Conservation (phyloP, 2,113 vertebrate species). For the Lophura nycthemera region DNA sequence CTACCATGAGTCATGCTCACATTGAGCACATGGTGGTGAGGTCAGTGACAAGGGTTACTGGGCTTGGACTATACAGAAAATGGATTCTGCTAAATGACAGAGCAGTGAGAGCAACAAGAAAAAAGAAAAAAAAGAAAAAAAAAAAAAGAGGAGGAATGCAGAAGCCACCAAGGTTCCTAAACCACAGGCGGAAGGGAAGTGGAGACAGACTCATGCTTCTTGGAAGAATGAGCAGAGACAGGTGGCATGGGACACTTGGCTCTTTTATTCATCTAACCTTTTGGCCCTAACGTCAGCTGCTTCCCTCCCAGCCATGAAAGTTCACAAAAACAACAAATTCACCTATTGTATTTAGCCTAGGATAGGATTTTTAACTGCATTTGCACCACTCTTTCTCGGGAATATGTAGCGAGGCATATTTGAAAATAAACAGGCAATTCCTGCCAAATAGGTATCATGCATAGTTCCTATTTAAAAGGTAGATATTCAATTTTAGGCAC, state of each 20-base stretch:
- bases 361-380: neutral
- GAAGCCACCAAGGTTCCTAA: neutral
- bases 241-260: neutral
- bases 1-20: constrained; percentile 60
- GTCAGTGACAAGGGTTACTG: constrained; percentile 25
- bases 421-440: constrained; percentile 35
- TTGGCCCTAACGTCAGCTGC: neutral
- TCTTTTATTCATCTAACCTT: neutral
- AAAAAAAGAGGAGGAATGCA: neutral
- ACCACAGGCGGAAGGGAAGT: neutral
- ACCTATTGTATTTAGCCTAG: neutral
- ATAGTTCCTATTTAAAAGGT: constrained; percentile 15
- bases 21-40: constrained; percentile 40
- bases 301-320: neutral
- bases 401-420: neutral
- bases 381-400: neutral
- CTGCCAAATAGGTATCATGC: constrained; percentile 37
- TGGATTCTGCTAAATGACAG: constrained; percentile 2
- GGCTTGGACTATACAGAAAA: neutral
- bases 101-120: neutral
- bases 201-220: neutral
- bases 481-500: neutral
- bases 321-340: neutral
- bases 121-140: constrained; percentile 14
- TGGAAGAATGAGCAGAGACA: neutral